Conservation (phyloP, 2,888 invertebrate species). For the Cryptus viduatorius region DNA sequence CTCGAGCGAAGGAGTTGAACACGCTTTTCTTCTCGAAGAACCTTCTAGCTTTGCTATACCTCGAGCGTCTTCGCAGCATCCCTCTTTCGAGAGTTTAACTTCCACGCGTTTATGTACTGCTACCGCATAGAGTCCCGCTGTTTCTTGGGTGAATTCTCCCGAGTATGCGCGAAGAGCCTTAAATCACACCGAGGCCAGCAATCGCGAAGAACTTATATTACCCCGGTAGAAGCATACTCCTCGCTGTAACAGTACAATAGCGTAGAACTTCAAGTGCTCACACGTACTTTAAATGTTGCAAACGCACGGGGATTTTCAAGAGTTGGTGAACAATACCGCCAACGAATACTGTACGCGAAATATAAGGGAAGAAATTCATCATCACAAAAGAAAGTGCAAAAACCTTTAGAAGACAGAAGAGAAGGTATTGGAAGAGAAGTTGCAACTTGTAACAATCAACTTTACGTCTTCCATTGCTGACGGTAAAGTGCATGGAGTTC, state of each 20-base stretch:
- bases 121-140: slow-evolving; percentile 4
- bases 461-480: slow-evolving; percentile 4
- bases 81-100: slow-evolving; percentile 2
- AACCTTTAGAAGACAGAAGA: neutral
- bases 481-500: neutral
- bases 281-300: slow-evolving; percentile 45
- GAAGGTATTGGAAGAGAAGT: neutral
- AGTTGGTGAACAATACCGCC: slow-evolving; percentile 23
- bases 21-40: slow-evolving; percentile 49
- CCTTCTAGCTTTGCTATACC: slow-evolving; percentile 26
- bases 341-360: neutral
- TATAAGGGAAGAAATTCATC: neutral
- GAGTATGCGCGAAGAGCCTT: slow-evolving; percentile 45
- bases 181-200: slow-evolving; percentile 62
- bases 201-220: slow-evolving; percentile 63
- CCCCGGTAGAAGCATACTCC: slow-evolving; percentile 46
- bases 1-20: slow-evolving; percentile 43
- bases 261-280: slow-evolving; percentile 38
- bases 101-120: slow-evolving; percentile 49
- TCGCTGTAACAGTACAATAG: slow-evolving; percentile 23
- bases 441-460: neutral
- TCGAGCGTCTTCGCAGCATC: slow-evolving; percentile 4
- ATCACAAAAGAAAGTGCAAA: neutral
- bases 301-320: slow-evolving; percentile 19
- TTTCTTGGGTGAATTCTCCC: slow-evolving; percentile 51